Evolutionary conservation across 2,797 vertebrate genomes (phyloP).

Genomic region (Columba guinea): DNA sequence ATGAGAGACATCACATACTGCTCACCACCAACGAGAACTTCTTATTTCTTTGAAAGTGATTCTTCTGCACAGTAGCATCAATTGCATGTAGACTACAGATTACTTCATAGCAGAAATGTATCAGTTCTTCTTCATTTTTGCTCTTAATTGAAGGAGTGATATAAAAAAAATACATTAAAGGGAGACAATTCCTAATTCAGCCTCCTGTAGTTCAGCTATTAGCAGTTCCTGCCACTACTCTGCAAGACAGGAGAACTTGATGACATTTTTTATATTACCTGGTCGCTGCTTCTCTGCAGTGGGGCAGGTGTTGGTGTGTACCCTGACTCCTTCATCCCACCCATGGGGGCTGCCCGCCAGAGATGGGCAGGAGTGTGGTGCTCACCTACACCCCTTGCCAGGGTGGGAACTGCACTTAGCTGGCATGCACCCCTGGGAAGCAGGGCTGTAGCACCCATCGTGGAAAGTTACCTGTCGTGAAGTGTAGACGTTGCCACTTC

Average conservation of each 20-base stretch:
- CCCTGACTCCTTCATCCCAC: neutral
- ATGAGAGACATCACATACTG: neutral
- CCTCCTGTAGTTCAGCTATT: neutral
- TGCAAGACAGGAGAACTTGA: neutral
- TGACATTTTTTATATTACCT: neutral
- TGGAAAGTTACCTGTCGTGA: neutral
- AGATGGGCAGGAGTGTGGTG: neutral
- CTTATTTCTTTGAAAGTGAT: neutral
- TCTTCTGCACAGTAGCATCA: neutral
- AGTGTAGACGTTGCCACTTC: neutral
- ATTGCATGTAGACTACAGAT: neutral
- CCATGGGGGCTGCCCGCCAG: neutral
- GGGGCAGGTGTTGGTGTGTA: neutral
- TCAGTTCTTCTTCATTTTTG: neutral
- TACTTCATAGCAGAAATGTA: neutral
- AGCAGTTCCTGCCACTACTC: neutral
- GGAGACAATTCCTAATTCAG: neutral
- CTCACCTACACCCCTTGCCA: neutral
- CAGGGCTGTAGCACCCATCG: neutral
- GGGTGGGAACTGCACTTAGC: neutral
- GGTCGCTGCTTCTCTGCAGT: neutral
- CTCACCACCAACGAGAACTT: neutral
- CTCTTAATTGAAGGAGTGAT: neutral
- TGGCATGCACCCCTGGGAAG: neutral
- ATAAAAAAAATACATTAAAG: neutral